Percentiles rank a stretch among this genome's conserved stretches.
Evolutionary conservation across 35 echinoderm and acorn worm genomes (phyloP).

Genomic region (Holothuria glaberrima): DNA sequence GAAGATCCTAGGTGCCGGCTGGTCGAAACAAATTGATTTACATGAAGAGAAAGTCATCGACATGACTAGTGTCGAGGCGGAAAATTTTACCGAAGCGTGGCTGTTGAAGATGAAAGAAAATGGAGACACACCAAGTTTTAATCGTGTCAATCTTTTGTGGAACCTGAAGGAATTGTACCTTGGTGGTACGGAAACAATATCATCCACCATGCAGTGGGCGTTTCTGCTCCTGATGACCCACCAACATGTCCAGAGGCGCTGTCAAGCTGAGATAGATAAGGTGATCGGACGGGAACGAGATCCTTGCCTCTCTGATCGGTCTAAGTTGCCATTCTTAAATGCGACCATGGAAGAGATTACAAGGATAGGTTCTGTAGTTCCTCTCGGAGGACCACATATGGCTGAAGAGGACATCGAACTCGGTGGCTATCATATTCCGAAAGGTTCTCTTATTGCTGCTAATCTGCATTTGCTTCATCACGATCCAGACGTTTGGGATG

Average conservation of each 20-base stretch:
- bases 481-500: constrained; percentile 51
- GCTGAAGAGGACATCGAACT: constrained; percentile 26
- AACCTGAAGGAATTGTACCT: constrained; percentile 54
- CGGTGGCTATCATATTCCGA: constrained; percentile 62
- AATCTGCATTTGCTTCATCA: constrained; percentile 51
- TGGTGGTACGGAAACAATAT: constrained; percentile 64
- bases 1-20: not conserved
- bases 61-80: not conserved
- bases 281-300: constrained; percentile 56
- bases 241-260: constrained; percentile 56
- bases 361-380: constrained; percentile 36
- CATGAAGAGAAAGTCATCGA: not conserved
- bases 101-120: not conserved
- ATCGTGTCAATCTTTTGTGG: constrained; percentile 1
- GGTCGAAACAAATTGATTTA: constrained; percentile 26
- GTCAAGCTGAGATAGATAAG: constrained; percentile 71
- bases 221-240: constrained; percentile 54
- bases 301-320: constrained; percentile 57
- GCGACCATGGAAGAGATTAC: constrained; percentile 63
- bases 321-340: constrained; percentile 57
- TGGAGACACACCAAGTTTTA: not conserved
- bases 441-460: constrained; percentile 41
- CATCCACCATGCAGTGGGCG: constrained; percentile 67
- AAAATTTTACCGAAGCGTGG: constrained; percentile 15
- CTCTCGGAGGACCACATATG: constrained; percentile 60